Evolutionary conservation across 1,140 invertebrate genomes (phyloP).

Genomic region (Papilio glaucus): DNA sequence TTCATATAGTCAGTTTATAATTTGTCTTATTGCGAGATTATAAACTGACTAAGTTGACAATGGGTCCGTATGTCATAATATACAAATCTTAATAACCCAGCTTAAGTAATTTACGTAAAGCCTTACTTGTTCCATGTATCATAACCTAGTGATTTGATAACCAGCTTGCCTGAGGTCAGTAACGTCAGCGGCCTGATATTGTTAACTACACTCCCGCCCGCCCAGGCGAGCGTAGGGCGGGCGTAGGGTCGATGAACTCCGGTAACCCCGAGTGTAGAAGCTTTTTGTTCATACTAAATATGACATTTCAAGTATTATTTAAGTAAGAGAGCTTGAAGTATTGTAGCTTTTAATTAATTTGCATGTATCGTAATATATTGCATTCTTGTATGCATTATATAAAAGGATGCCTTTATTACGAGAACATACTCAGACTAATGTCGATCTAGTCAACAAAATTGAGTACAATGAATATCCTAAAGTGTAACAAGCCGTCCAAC

Average conservation of each 20-base stretch:
- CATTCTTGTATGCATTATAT: no score
- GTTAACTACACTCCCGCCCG: constrained; percentile 11
- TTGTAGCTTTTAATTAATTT: not conserved
- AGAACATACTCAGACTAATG: no score
- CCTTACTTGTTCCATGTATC: not conserved
- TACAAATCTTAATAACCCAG: not conserved
- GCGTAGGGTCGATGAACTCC: not conserved
- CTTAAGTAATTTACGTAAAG: not conserved
- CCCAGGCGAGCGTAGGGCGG: not conserved
- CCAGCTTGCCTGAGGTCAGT: constrained; percentile 6
- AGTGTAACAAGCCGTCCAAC: no score
- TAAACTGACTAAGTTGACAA: no score
- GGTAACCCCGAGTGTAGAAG: not conserved
- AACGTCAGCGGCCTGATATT: constrained; percentile 3
- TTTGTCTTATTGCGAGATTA: no score
- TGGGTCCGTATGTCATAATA: no score
- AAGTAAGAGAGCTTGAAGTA: not conserved
- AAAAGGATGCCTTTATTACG: no score
- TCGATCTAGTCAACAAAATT: no score
- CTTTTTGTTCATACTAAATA: not conserved
- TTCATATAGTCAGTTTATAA: no score
- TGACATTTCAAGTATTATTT: not conserved
- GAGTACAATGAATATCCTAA: no score
- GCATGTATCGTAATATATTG: not conserved
- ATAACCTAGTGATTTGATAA: constrained; percentile 3